Conservation (phyloP, 1,140 invertebrate genomes). For the Orussus abietinus region DNA sequence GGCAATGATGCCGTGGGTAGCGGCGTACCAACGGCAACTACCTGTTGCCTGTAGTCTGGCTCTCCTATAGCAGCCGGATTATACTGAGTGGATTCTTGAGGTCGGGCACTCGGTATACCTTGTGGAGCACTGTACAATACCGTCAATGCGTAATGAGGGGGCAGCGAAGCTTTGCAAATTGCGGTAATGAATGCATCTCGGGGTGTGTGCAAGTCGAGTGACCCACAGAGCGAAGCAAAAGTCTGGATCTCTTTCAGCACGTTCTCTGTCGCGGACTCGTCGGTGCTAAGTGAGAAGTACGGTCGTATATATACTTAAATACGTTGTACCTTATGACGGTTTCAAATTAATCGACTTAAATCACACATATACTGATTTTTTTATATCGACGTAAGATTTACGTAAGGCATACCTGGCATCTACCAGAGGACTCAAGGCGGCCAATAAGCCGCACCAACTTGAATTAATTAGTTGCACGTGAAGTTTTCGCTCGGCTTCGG, state of each 20-base stretch:
- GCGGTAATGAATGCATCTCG: constrained; percentile 91
- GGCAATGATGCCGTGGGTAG: constrained; percentile 78
- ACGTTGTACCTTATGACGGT: no score
- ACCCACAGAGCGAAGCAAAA: constrained; percentile 76
- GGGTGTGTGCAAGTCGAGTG: constrained; percentile 67
- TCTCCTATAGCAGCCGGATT: constrained; percentile 57
- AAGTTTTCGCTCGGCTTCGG: constrained; percentile 57
- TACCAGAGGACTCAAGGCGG: constrained; percentile 84
- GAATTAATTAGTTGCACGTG: constrained; percentile 84
- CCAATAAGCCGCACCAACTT: constrained; percentile 91
- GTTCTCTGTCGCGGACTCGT: constrained; percentile 85
- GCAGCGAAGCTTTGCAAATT: constrained; percentile 91
- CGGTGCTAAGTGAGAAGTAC: no score
- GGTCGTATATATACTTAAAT: no score
- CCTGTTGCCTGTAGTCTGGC: constrained; percentile 77
- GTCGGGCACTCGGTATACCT: constrained; percentile 44
- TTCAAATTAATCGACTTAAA: no score
- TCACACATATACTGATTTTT: constrained; percentile 1
- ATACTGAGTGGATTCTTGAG: constrained; percentile 48
- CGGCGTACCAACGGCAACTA: constrained; percentile 91
- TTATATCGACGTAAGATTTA: constrained; percentile 11
- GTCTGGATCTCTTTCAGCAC: constrained; percentile 88
- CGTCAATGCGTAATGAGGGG: constrained; percentile 90
- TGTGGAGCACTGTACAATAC: constrained; percentile 68
- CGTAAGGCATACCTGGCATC: constrained; percentile 71